A percentile compares a stretch with the other conserved stretches of the same genome.
phyloP scores from a whole-genome alignment of 2,113 vertebrate genomes.

The Acinonyx jubatus region DNA sequence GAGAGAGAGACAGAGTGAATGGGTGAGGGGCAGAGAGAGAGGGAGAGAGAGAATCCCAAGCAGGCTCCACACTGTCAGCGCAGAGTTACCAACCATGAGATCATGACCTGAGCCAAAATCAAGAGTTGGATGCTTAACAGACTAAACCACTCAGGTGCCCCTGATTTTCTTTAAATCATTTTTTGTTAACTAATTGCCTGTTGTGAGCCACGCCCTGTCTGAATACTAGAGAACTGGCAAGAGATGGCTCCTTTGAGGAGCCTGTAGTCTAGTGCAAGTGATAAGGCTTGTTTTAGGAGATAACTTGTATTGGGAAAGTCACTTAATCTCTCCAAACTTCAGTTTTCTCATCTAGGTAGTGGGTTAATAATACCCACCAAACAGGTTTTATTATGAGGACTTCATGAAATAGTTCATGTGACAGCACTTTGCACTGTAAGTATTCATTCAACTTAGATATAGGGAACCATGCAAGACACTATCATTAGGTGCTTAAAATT shows the following conservation, averaged over 20 bases:
- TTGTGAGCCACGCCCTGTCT: constrained; percentile 5
- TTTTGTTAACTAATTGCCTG: not conserved
- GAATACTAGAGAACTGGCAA: not conserved
- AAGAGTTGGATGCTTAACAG: not conserved
- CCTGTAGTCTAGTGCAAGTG: not conserved
- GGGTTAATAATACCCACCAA: not conserved
- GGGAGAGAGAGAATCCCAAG: not conserved
- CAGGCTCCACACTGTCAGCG: too few species aligned
- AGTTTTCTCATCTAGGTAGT: not conserved
- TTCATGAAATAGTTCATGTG: not conserved
- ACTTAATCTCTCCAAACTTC: not conserved
- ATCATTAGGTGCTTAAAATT: not conserved
- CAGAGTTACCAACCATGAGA: not conserved
- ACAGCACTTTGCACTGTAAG: not conserved
- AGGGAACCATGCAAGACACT: not conserved
- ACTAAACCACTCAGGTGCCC: not conserved
- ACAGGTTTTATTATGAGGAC: not conserved
- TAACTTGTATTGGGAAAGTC: not conserved
- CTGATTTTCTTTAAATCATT: constrained; percentile 9
- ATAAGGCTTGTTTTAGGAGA: not conserved
- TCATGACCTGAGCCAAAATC: not conserved
- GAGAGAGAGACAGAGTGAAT: too few species aligned
- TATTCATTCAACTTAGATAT: not conserved
- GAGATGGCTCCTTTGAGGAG: constrained; percentile 1
- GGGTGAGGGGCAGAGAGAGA: not conserved